These are phyloP conservation scores for Erethizon dorsatum DNA, from an alignment of 2,797 vertebrate genomes.

Conservation along the genomic window DNA sequence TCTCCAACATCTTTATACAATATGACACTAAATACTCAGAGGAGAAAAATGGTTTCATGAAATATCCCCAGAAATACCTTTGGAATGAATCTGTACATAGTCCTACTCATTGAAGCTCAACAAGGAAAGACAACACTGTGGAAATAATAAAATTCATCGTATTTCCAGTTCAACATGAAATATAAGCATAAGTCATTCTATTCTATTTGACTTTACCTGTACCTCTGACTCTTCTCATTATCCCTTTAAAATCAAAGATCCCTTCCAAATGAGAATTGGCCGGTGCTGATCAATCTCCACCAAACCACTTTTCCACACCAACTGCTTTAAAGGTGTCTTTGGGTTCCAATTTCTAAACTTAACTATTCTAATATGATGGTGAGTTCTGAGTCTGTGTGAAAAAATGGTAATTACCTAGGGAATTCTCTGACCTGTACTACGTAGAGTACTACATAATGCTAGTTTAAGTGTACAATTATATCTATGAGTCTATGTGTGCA, in stretches of 20 bases:
- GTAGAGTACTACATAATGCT: not conserved
- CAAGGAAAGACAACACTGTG: not conserved
- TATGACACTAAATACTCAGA: not conserved
- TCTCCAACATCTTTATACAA: not conserved
- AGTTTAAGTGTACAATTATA: not conserved
- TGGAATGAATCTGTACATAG: not conserved
- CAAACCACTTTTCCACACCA: not conserved
- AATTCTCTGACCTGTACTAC: not conserved
- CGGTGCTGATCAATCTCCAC: not conserved
- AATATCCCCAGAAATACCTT: not conserved
- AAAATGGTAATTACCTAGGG: too few relatives aligned
- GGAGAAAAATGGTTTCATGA: not conserved
- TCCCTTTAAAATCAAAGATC: not conserved
- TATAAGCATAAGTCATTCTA: not conserved
- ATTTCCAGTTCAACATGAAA: not conserved
- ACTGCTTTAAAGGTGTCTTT: not conserved
- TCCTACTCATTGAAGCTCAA: not conserved
- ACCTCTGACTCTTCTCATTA: not conserved
- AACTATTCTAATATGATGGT: not conserved
- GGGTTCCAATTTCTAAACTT: not conserved
- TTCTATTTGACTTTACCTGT: not conserved
- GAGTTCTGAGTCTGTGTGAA: not conserved
- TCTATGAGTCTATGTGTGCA: not conserved
- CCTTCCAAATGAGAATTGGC: not conserved
- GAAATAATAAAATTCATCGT: not conserved